These are phyloP conservation scores for Sebastes jordani DNA, from an alignment of 2,797 vertebrate species.

Conservation along the genomic window DNA sequence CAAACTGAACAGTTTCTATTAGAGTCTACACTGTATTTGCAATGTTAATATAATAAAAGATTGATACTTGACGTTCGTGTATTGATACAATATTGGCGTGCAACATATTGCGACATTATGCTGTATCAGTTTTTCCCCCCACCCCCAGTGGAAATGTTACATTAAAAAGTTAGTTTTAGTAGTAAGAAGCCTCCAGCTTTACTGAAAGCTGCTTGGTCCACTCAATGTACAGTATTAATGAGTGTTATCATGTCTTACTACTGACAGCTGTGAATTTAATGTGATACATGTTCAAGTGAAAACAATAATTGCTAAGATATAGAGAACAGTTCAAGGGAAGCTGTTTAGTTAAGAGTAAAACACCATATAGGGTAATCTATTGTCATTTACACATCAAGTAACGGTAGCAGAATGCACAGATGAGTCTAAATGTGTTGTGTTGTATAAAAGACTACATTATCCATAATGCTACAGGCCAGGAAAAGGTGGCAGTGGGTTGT, in stretches of 20 bases:
- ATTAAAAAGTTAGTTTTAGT: background rate
- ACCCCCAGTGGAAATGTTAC: no score
- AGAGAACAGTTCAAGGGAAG: background rate
- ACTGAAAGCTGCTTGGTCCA: background rate
- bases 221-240: background rate
- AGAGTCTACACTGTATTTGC: no score
- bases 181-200: background rate
- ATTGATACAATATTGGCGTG: accelerated
- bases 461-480: background rate
- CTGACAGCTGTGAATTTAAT: background rate
- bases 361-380: background rate
- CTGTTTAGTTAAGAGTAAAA: background rate
- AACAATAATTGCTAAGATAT: background rate
- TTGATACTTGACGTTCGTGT: no score
- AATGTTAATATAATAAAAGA: no score
- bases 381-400: background rate
- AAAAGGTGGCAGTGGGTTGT: background rate
- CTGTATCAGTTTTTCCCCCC: no score
- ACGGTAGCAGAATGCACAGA: background rate
- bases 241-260: background rate
- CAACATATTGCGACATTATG: no score
- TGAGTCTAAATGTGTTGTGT: background rate
- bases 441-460: background rate
- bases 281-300: background rate
- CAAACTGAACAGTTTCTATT: no score